These are phyloP conservation scores for Mungos mungo DNA, from an alignment of 2,113 vertebrate species.

Conservation along the genomic window DNA sequence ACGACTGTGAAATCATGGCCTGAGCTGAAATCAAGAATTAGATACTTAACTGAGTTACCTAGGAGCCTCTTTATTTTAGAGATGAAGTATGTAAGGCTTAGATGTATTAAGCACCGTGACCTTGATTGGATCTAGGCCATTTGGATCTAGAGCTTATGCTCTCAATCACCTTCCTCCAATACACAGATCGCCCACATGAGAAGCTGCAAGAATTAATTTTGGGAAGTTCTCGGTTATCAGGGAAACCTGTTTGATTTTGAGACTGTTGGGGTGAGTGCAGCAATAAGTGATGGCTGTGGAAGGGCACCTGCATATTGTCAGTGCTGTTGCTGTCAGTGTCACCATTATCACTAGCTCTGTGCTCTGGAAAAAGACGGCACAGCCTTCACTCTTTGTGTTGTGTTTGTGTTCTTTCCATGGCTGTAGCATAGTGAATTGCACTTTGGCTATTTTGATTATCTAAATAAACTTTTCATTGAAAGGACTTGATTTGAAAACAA, in stretches of 20 bases:
- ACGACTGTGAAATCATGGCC: too few species aligned
- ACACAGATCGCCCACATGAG: too few species aligned
- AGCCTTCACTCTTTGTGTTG: not conserved
- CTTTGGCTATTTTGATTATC: not conserved
- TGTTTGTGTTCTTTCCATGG: not conserved
- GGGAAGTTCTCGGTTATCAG: not conserved
- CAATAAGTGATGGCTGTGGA: not conserved
- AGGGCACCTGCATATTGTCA: fast-evolving
- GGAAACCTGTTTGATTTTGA: not conserved
- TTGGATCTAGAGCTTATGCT: not conserved
- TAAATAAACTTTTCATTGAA: not conserved
- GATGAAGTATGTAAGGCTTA: not conserved
- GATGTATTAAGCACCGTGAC: not conserved
- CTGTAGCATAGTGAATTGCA: not conserved
- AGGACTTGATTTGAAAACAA: not conserved
- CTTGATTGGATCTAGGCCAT: not conserved
- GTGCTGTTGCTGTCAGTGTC: not conserved
- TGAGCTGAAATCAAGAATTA: too few species aligned
- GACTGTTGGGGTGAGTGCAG: not conserved
- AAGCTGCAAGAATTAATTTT: not conserved
- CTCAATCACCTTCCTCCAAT: not conserved
- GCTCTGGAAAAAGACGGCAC: not conserved
- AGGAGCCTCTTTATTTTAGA: not conserved
- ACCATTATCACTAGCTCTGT: too few species aligned
- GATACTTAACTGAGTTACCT: too few species aligned